Evolutionary conservation across 2,797 vertebrate genomes (phyloP).

Genomic region (Zenarchopterus dispar): DNA sequence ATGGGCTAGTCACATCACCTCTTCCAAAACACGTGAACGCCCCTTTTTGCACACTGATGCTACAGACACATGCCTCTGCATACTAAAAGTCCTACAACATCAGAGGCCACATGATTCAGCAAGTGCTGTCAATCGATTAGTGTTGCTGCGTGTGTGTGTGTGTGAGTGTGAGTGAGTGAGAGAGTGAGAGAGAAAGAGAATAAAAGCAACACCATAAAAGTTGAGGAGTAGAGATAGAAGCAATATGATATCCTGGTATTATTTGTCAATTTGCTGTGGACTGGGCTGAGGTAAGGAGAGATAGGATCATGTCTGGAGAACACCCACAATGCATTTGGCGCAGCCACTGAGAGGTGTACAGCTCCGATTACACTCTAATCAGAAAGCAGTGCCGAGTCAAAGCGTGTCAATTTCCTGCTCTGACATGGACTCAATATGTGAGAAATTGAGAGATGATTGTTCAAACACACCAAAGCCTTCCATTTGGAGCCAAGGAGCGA

Average conservation of each 20-base stretch:
- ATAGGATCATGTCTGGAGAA: conserved; percentile 75
- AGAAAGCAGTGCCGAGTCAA: conserved; percentile 62
- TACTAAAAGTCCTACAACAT: conserved; percentile 17
- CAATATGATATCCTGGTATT: conserved; percentile 75
- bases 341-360: conserved; percentile 52
- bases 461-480: conserved; percentile 10
- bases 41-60: conserved; percentile 4
- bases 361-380: conserved; percentile 77
- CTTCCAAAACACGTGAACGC: conserved; percentile 4
- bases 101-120: conserved; percentile 41
- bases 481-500: conserved; percentile 5
- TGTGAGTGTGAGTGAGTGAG: conserved; percentile 3
- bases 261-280: conserved; percentile 75
- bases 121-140: conserved; percentile 64
- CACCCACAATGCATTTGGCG: conserved; percentile 72
- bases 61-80: not conserved
- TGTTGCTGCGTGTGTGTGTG: conserved; percentile 26
- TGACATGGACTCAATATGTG: conserved; percentile 62
- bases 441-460: conserved; percentile 68
- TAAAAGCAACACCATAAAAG: conserved; percentile 33
- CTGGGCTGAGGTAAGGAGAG: conserved; percentile 52
- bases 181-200: not conserved
- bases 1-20: conserved; percentile 34
- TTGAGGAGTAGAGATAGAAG: conserved; percentile 51
- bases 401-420: conserved; percentile 70